Percentiles rank a stretch among this genome's conserved stretches.
Evolutionary conservation across 2,113 vertebrate species (phyloP).

Genomic region (cattle (Bos taurus)): ARS-UCD2.0 NC_037329.1:94462501-94463000

Average conservation of each 20-base stretch:
- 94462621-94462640: not conserved
- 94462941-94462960: conserved; percentile 91
- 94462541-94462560: not conserved
- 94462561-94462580: conserved; percentile 14
- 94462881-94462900: not conserved
- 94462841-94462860: conserved; percentile 81
- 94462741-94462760: not conserved
- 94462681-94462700: not conserved
- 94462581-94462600: not conserved
- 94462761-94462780: conserved; percentile 92
- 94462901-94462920: not conserved
- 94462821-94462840: conserved; percentile 90
- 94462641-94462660: not conserved
- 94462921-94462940: not conserved
- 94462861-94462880: not conserved
- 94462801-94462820: conserved; percentile 93
- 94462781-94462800: conserved; percentile 96
- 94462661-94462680: not conserved
- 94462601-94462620: not conserved
- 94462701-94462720: not conserved
- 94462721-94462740: not conserved
- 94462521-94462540: conserved; percentile 15
- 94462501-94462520: not conserved
- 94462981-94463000: conserved; percentile 93
- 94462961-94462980: conserved; percentile 96